These are phyloP conservation scores for Oreochromis niloticus DNA, from an alignment of 2,113 vertebrate genomes.

Conservation along the genomic window DNA sequence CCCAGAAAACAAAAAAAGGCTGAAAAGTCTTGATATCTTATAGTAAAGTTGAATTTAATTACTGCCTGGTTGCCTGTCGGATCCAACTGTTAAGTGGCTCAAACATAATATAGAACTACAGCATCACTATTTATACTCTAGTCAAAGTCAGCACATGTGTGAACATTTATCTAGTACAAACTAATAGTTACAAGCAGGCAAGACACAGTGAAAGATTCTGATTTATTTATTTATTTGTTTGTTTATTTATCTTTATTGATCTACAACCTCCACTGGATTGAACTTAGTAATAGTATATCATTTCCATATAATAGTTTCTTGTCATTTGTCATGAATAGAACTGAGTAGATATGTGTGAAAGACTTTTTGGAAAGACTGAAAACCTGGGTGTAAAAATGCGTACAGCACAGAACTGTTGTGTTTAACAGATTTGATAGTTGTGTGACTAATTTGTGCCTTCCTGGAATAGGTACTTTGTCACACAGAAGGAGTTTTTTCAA, in stretches of 20 bases:
- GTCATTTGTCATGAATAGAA: background rate
- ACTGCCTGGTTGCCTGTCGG: background rate
- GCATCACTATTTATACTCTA: background rate
- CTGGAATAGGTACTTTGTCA: background rate
- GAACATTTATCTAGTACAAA: background rate
- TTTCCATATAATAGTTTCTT: background rate
- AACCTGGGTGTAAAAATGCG: background rate
- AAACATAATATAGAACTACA: background rate
- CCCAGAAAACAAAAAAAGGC: background rate
- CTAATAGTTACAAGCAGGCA: background rate
- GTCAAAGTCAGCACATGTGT: background rate
- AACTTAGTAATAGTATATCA: fast-evolving
- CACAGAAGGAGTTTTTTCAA: background rate
- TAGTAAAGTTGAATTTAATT: background rate
- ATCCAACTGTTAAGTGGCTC: fast-evolving
- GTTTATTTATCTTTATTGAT: background rate
- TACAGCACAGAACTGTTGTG: background rate
- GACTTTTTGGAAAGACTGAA: background rate
- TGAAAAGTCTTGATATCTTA: background rate
- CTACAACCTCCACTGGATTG: background rate
- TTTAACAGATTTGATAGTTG: background rate
- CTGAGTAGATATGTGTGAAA: background rate
- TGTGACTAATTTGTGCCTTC: background rate
- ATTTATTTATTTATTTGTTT: background rate
- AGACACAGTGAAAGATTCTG: background rate